Evolutionary conservation across 2,797 vertebrate species (phyloP).

Genomic region (Dryobates pubescens): DNA sequence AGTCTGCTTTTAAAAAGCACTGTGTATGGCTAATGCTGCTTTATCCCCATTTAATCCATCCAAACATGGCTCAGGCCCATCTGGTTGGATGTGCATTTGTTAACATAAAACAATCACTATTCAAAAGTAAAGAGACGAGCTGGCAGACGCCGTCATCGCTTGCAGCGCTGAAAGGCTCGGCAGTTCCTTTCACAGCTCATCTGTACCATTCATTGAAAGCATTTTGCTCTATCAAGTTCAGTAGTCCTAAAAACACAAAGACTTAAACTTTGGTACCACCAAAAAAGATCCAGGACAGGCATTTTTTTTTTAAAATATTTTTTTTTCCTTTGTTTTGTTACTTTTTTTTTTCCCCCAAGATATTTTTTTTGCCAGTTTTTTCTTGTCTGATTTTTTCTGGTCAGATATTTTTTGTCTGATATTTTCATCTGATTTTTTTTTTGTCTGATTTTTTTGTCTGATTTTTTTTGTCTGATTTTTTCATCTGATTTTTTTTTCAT

Average conservation of each 20-base stretch:
- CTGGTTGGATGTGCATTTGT: constrained; percentile 17
- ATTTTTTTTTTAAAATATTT: constrained; percentile 40
- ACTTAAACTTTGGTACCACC: constrained; percentile 82
- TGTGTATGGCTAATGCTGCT: constrained; percentile 63
- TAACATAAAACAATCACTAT: constrained; percentile 47
- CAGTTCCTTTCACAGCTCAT: constrained; percentile 23
- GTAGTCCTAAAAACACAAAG: constrained; percentile 78
- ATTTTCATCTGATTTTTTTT: too few species aligned
- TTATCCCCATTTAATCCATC: neutral
- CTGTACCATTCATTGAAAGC: constrained; percentile 27
- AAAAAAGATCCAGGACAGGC: constrained; percentile 75
- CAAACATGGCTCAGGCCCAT: constrained; percentile 27
- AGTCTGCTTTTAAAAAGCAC: constrained; percentile 71
- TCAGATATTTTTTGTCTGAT: neutral
- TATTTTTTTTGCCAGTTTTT: too few species aligned
- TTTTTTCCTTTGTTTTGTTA: constrained; percentile 34
- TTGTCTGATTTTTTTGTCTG: neutral
- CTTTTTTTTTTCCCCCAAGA: neutral
- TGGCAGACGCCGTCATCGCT: constrained; percentile 8
- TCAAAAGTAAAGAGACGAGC: constrained; percentile 53
- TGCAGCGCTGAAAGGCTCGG: neutral
- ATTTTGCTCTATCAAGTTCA: constrained; percentile 61
- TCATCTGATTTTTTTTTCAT: too few species aligned
- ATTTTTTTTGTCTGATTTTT: too few species aligned
- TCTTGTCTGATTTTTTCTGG: too few species aligned